A percentile compares a stretch with the other conserved stretches of the same genome.
phyloP scores from a whole-genome alignment of 2,888 invertebrate species.

The Automeris io region DNA sequence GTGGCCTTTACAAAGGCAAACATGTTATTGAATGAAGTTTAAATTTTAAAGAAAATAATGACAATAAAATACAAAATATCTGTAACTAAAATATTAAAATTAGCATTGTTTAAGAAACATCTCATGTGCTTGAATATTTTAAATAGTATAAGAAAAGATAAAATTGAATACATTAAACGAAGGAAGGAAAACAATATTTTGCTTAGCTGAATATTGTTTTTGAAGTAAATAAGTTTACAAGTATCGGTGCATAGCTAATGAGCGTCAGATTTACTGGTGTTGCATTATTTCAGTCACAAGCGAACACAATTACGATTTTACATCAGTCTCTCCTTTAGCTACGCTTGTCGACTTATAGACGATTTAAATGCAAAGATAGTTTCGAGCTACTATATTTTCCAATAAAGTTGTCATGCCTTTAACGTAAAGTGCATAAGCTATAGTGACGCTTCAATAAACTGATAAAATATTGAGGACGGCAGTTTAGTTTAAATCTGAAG shows the following conservation, averaged over 20 bases:
- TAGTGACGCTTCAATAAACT: slow-evolving; percentile 16
- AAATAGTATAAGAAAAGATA: too few species aligned
- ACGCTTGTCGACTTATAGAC: slow-evolving; percentile 31
- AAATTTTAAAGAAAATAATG: too few species aligned
- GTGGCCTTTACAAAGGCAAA: too few species aligned
- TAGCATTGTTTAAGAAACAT: too few species aligned
- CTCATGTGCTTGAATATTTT: too few species aligned
- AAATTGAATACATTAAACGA: too few species aligned
- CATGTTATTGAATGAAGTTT: too few species aligned
- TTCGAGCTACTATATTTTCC: slow-evolving; percentile 40
- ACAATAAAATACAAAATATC: too few species aligned
- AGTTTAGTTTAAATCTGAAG: neutral
- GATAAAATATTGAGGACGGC: slow-evolving; percentile 14
- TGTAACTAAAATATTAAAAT: too few species aligned
- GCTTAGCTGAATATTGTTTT: neutral
- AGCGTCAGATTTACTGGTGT: neutral
- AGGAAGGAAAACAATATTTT: too few species aligned
- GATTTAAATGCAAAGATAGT: slow-evolving; percentile 60
- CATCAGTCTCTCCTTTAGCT: slow-evolving; percentile 14
- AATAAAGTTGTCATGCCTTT: slow-evolving; percentile 39
- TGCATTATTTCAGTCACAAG: slow-evolving; percentile 8
- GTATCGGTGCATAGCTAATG: neutral
- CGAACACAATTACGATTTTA: slow-evolving; percentile 20
- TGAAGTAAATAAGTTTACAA: neutral
- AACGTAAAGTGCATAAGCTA: slow-evolving; percentile 24